Base-by-base conservation (phyloP, 1,140 invertebrate species). In the Brachionus sp. region DNA sequence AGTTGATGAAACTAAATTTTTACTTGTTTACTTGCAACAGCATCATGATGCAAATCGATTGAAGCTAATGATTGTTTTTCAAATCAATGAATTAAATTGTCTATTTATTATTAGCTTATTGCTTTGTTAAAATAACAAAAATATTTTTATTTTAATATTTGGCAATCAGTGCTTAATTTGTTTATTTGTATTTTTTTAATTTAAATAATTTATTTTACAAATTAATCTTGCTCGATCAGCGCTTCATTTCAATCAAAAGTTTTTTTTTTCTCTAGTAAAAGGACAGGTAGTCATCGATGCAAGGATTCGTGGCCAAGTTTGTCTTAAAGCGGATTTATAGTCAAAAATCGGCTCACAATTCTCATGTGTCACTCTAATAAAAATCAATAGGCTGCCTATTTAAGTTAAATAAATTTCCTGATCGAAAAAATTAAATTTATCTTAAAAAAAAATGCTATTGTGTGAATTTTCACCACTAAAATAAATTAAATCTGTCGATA, bases 1-100 rank as follows among this genome's bases (percentile, higher is more conserved):
- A 57, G 19, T 57, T 57, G 19, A 23, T 19, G 50, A n/a, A 57
- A 57, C 16, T 57, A 5, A 57, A 57, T 19, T 19, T 57, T 57
- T 9, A 19, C 19, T 57, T 57, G 50, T 57, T 57, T 57, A 25
- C 50, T 57, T 57, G 16, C 16, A 19, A 19, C 50, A 57, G 50
- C 50, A 57, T 23, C 50, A 57, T 57, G 50, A 57, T 57, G 50
- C 50, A 57, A 57, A 57, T 57, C 50, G 50, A 57, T 57, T 6
- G 50, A 57, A 57, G 19, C 50, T 57, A 57, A 57, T 57, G 50
- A 57, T 57, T 57, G 50, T 57, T 57, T 57, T 57, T 57, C 50
- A 57, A 57, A 57, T 57, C 50, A 57, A 19, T 57, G 50, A 57
- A 57, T 57, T 57, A 57, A 57, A 57, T 57, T 19, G 50, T 57